Evolutionary conservation across 2,113 vertebrate genomes (phyloP).

Genomic region (Neopipo cinnamomea): DNA sequence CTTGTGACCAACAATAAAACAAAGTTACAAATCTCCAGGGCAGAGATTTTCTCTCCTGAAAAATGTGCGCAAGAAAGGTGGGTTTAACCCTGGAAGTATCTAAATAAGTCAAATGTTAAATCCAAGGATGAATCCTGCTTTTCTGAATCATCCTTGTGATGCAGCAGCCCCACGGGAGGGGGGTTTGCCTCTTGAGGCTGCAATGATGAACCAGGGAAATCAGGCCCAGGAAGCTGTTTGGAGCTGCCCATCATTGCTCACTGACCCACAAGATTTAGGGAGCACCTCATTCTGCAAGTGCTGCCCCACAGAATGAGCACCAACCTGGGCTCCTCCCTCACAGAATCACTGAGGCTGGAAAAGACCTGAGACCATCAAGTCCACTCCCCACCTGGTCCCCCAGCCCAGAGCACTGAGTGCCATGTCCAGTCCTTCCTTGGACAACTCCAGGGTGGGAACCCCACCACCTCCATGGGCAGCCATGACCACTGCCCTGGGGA

Average conservation of each 20-base stretch:
- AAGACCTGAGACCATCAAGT: not conserved
- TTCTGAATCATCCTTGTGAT: rapidly evolving
- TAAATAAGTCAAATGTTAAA: rapidly evolving
- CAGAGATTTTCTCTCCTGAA: too few species aligned
- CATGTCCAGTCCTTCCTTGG: not conserved
- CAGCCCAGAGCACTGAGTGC: too few species aligned
- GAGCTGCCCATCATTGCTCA: not conserved
- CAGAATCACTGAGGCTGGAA: not conserved
- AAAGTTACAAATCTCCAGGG: not conserved
- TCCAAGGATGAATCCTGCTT: not conserved
- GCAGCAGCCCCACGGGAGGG: not conserved
- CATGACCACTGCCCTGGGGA: not conserved
- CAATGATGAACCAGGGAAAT: not conserved
- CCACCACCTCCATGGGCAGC: too few species aligned
- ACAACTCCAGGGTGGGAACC: not conserved
- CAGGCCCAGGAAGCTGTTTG: not conserved
- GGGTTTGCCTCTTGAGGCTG: not conserved
- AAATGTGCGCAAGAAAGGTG: not conserved
- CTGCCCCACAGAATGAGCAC: not conserved
- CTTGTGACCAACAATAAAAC: not conserved
- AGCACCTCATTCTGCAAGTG: not conserved
- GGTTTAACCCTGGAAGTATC: not conserved
- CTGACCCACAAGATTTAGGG: not conserved
- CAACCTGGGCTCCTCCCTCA: not conserved
- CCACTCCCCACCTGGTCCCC: too few species aligned